Percentiles rank a stretch among this genome's conserved stretches.
Evolutionary conservation across 2,888 invertebrate species (phyloP).

Genomic region (Brenthis hecate): DNA sequence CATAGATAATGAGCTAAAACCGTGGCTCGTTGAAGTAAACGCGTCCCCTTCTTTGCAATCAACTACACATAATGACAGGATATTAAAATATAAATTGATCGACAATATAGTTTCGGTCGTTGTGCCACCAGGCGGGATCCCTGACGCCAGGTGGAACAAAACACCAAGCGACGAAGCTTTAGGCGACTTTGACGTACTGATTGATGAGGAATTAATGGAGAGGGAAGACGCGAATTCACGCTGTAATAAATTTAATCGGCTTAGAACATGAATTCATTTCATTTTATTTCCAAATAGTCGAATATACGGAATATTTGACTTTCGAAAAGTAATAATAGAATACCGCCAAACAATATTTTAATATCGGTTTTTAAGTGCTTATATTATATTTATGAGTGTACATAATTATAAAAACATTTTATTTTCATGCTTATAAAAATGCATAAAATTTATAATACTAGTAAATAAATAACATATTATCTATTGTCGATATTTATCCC

Average conservation of each 20-base stretch:
- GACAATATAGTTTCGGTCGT: slow-evolving; percentile 97
- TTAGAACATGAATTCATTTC: slow-evolving; percentile 18
- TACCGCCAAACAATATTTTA: too few relatives aligned
- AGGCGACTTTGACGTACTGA: slow-evolving; percentile 91
- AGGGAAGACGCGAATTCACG: slow-evolving; percentile 76
- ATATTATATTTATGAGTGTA: too few relatives aligned
- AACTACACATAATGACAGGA: slow-evolving; percentile 96
- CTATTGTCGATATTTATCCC: background rate
- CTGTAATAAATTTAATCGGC: slow-evolving; percentile 23
- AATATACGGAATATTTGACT: background rate
- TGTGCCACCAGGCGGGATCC: slow-evolving; percentile 92
- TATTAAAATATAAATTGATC: slow-evolving; percentile 96
- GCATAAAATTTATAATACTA: background rate
- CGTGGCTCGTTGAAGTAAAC: slow-evolving; percentile 95
- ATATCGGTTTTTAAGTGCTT: too few relatives aligned
- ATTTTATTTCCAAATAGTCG: background rate
- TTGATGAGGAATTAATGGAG: slow-evolving; percentile 91
- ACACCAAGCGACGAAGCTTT: slow-evolving; percentile 87
- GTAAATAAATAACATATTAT: background rate
- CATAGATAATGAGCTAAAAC: slow-evolving; percentile 95
- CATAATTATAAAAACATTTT: too few relatives aligned
- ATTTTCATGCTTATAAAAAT: background rate
- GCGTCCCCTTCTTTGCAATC: slow-evolving; percentile 97
- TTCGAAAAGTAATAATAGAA: background rate
- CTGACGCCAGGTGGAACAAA: slow-evolving; percentile 95